Conservation (phyloP, 30 jellyfish, hydroid and myxozoan genomes). For the Nemopilema nomurai region DNA sequence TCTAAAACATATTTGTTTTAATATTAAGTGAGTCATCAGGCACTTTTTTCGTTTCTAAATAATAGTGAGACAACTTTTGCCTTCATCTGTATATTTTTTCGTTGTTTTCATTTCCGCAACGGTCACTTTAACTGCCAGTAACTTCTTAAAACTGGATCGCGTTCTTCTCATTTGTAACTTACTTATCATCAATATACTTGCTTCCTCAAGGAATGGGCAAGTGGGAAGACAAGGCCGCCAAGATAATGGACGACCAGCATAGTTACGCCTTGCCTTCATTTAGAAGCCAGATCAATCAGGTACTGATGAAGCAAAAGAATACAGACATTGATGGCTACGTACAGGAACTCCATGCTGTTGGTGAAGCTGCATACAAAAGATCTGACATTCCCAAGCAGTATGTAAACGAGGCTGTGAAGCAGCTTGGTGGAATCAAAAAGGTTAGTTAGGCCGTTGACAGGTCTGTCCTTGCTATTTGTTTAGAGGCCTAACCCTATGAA, state of each 20-base stretch:
- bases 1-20: too few species aligned
- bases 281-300: slow-evolving; percentile 52
- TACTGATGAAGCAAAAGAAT: slow-evolving; percentile 49
- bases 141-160: too few species aligned
- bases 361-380: slow-evolving; percentile 60
- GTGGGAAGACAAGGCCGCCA: slow-evolving; percentile 40
- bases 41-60: too few species aligned
- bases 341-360: slow-evolving; percentile 58
- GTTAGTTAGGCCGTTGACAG: too few species aligned
- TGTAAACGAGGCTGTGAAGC: slow-evolving; percentile 31
- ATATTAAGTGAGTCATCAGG: too few species aligned
- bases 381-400: slow-evolving; percentile 41
- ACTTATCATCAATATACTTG: neutral
- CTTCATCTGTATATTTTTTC: too few species aligned
- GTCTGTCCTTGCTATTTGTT: too few species aligned
- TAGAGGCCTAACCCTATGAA: too few species aligned
- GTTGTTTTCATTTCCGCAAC: too few species aligned
- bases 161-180: neutral
- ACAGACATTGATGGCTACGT: slow-evolving; percentile 51
- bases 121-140: too few species aligned
- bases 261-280: slow-evolving; percentile 24
- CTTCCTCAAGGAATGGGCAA: slow-evolving; percentile 33
- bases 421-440: slow-evolving; percentile 50
- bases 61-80: too few species aligned
- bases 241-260: slow-evolving; percentile 30